These are phyloP conservation scores for Ranitomeya variabilis DNA, from an alignment of 2,113 vertebrate genomes.

Conservation along the genomic window DNA sequence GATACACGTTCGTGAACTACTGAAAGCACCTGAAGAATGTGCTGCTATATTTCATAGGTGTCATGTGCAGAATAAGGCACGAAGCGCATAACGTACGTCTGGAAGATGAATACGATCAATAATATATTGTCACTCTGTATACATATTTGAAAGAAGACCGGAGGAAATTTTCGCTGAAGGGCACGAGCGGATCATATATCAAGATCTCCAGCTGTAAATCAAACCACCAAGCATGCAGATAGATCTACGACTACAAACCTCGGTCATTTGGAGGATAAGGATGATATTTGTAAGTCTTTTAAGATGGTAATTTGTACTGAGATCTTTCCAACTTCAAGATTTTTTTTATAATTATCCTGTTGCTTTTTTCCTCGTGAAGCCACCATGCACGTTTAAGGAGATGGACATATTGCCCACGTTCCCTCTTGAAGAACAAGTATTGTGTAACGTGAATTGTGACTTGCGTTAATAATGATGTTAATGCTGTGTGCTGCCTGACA, in stretches of 20 bases:
- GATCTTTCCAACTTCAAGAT: not conserved
- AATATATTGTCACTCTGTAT: constrained; percentile 35
- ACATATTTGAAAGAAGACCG: constrained; percentile 4
- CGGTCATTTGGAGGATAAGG: not conserved
- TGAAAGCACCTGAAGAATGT: constrained; percentile 45
- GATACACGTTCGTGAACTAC: not conserved
- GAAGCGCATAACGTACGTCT: not conserved
- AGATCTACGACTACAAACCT: not conserved
- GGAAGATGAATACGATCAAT: constrained; percentile 28
- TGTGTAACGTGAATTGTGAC: too few species aligned
- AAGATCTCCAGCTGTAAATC: constrained; percentile 30
- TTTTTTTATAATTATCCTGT: not conserved
- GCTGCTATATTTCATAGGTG: constrained; percentile 32
- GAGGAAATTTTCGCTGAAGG: constrained; percentile 21
- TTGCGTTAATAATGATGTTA: too few species aligned
- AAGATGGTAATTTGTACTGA: not conserved
- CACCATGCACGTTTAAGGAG: too few species aligned
- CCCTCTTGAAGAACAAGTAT: too few species aligned
- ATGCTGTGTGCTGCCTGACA: too few species aligned
- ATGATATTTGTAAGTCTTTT: not conserved
- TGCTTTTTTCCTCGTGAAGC: not conserved
- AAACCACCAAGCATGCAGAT: not conserved
- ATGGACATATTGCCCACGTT: too few species aligned
- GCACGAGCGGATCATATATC: constrained; percentile 22
- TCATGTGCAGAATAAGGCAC: constrained; percentile 18